Base-by-base conservation (phyloP, 2,113 vertebrate species). In the Mionectes macconnelli region DNA sequence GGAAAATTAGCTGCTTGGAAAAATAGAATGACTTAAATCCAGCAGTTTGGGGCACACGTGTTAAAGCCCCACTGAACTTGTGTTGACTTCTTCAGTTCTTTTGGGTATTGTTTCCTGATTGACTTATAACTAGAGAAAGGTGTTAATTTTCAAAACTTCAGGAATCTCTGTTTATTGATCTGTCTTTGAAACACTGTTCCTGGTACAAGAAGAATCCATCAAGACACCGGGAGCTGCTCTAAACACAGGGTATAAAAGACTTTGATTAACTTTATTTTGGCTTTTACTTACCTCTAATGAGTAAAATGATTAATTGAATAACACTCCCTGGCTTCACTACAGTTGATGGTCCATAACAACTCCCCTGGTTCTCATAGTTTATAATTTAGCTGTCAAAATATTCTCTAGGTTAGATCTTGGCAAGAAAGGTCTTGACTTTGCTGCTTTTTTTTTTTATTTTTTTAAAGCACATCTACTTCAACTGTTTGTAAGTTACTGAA, bases 1-100 rank as follows among this genome's bases (percentile, higher is more conserved):
- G 94, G 96, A 97, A 98, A 98, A 98, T 98, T 98, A 98, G 98
- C 97, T 98, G 98, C 97, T 97, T 98, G 96, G 92, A 94, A 98
- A 98, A 98, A 98, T 96, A 97, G 97, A 98, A 98, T 87, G 57
- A 97, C 97, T 98, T 97, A 97, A 98, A 97, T 96, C 96, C 80
- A 95, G 84, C 90, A 94, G 96, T 97, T 97, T 97, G 95, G 92
- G 87, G 95, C 89, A 94, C 96, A 96, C 68, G 96, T 97, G 96
- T 96, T 96, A 84, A 81, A 94, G 91, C 88, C 75, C 8, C 77
- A 78, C 80, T 97, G 97, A 98, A 97, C 95, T 97, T 90, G 57
- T 84, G 90, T 96, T 96, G 96, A 97, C 96, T 97, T 89, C 53
- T 89, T 90, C 70, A 45, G 47, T 90, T 89, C 87, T 93, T 96